Conservation (phyloP, 1,140 invertebrate genomes). For the Drosophila paulistorum region DNA sequence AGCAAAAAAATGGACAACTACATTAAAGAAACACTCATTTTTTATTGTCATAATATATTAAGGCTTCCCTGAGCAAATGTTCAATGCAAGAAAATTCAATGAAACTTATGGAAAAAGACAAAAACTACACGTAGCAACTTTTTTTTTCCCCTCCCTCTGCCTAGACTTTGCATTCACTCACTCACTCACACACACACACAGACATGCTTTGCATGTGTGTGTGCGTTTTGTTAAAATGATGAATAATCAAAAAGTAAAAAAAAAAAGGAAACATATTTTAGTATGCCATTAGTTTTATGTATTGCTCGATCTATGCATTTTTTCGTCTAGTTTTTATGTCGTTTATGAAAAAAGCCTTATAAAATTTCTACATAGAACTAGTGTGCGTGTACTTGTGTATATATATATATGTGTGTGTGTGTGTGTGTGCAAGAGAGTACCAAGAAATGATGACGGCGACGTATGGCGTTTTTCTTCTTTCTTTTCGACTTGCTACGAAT, state of each 20-base stretch:
- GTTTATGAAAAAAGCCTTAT: not conserved
- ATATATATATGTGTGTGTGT: conserved; percentile 17
- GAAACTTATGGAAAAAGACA: conserved; percentile 32
- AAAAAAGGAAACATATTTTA: not conserved
- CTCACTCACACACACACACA: conserved; percentile 35
- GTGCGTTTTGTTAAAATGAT: not conserved
- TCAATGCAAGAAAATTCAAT: conserved; percentile 21
- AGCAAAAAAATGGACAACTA: conserved; percentile 4
- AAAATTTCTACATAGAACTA: conserved; percentile 49
- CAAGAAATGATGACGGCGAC: conserved; percentile 67
- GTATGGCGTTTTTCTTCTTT: conserved; percentile 70
- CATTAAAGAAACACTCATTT: not conserved
- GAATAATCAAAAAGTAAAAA: not conserved
- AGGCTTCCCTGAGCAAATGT: not conserved
- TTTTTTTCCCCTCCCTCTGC: conserved; percentile 49
- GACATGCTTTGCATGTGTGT: not conserved
- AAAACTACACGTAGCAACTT: conserved; percentile 80
- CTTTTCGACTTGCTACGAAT: conserved; percentile 12
- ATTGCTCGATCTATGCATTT: not conserved
- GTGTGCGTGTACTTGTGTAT: conserved; percentile 21
- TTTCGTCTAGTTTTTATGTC: not conserved
- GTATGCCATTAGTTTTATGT: not conserved
- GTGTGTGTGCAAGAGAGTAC: conserved; percentile 59
- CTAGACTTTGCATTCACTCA: conserved; percentile 54
- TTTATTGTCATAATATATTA: not conserved